Base-by-base conservation (phyloP, 2,113 vertebrate genomes). In the Sardina pilchardus region DNA sequence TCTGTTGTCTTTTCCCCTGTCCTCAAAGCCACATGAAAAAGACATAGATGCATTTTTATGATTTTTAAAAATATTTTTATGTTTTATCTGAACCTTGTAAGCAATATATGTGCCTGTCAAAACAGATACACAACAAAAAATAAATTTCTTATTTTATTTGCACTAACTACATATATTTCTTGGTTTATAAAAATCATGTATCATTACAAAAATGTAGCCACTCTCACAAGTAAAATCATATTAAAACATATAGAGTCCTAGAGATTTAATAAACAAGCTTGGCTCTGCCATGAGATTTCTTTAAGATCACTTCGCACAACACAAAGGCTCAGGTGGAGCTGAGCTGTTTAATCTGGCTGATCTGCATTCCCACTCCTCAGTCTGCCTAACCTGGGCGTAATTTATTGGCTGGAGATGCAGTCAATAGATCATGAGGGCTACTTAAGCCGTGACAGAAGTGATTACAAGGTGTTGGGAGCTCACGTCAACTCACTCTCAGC, bases 401-500 rank as follows among this genome's bases (percentile, higher is more conserved):
- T 83, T 91, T 89, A 91, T 90, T 92, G 94, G 94, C 93, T 94
- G 93, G 94, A 94, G 94, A 95, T 94, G 88, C 91, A 94, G 93
- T 94, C 94, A 92, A 93, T 95, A 95, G 94, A 95, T 96, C 93
- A 94, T 90, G 89, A 89, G 85, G 92, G 89, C 94, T 94, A 94
- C 94, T 94, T 94, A 94, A 94, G 92, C 84, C 92, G 86, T 91
- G 93, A 94, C 94, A 95, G 92, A 91, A 91, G 85, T 95, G 94
- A 95, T 96, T 94, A 96, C 94, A 92, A 94, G 92, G 91, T 92
- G 91, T 87, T 87, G 89, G 81, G 91, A 87, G 93, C 91, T 90
- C 93, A 92, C 93, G 92, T 92, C 93, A 93, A 93, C 92, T 92
- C 93, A 92, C 93, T 93, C 90, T 81, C 48, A 91, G 92, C 93